Evolutionary conservation across 2,113 vertebrate species (phyloP), one percentile per base, ranked within the genome.

Genomic region (Puma concolor): DNA sequence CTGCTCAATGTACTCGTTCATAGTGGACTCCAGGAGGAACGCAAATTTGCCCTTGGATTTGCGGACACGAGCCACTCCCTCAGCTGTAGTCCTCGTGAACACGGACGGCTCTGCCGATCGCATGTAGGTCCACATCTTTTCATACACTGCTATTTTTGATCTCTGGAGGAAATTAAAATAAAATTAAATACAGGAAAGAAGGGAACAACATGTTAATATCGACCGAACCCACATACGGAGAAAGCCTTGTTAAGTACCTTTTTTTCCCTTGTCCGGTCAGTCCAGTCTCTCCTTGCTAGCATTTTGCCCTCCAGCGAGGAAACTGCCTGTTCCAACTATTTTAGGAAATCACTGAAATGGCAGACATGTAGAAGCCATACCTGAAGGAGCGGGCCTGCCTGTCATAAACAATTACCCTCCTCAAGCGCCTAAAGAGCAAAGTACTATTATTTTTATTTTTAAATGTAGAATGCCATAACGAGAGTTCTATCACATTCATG

Each of bases 51-150:
- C 99, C 98, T 99, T 99, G 98, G 99, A 99, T 97, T 99, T 99
- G 96, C 99, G 99, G 86, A 99, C 99, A 54, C 99, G 99, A 12
- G 99, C 99, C 96, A 99, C 99, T 27, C 99, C 99, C 99, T 99
- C 99, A 2, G 99, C 99, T 31, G 99, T 99, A 93, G 99, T 99
- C 98, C 99, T 99, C 98, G 99, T 99, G 99, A 99, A 99, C 97
- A 99, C 99, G 1, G 99, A 99, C 0, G 99, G 99, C 97, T 99
- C 99, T 21, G 99, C 99, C 3, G 99, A 99, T 98, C 99, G 99
- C 99, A 99, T 99, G 97, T 99, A 99, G 71, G 99, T 99, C 99
- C 99, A 99, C 99, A 99, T 99, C 99, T 99, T 99, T 99, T 99
- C 99, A 57, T 99, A 99, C 17, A 99, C 99, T 63, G 99, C 99